phyloP scores from a whole-genome alignment of 1,140 invertebrate genomes.

The Pentalonia nigronervosa region DNA sequence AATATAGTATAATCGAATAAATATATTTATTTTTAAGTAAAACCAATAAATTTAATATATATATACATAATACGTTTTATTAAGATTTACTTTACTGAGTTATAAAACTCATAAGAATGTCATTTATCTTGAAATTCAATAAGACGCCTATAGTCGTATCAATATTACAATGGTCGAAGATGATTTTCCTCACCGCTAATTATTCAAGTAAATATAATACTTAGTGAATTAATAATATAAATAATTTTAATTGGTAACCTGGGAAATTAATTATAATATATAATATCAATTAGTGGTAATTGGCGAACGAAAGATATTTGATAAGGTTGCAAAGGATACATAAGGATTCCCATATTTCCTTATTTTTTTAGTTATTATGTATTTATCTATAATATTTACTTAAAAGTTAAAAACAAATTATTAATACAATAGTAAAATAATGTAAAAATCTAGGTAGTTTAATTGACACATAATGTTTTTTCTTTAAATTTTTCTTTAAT shows the following conservation, averaged over 20 bases:
- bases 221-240: neutral
- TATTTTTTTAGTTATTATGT: neutral
- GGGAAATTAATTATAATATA: neutral
- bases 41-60: neutral
- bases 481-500: too few relatives aligned
- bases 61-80: neutral
- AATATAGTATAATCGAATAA: neutral
- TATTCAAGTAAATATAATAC: neutral
- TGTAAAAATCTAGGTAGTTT: neutral
- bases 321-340: neutral
- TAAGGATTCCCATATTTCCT: neutral
- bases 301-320: conserved; percentile 1
- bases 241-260: neutral
- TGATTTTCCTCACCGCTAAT: neutral
- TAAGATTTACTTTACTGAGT: neutral
- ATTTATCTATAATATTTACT: neutral
- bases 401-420: neutral
- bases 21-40: neutral
- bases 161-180: neutral
- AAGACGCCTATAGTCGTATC: neutral
- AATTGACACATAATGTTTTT: neutral
- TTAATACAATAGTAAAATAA: neutral
- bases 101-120: neutral
- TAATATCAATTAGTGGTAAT: neutral
- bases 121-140: neutral